A percentile compares a stretch with the other conserved stretches of the same genome.
Evolutionary conservation across 2,797 vertebrate genomes (phyloP).

Genomic region (Lerista edwardsae): DNA sequence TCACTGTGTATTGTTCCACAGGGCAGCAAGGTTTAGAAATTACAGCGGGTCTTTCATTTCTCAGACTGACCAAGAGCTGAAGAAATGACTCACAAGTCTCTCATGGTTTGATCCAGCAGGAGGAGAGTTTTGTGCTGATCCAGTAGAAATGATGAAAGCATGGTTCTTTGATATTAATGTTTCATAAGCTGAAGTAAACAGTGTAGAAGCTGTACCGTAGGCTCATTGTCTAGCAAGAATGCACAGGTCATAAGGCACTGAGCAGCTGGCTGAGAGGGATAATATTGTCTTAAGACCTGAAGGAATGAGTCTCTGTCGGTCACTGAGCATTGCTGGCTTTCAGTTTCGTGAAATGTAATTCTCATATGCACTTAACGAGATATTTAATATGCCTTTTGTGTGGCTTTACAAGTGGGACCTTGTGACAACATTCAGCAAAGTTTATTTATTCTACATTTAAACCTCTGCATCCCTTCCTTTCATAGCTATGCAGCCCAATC

Average conservation of each 20-base stretch:
- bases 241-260: constrained; percentile 15
- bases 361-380: neutral
- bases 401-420: neutral
- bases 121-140: neutral
- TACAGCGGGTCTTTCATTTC: neutral
- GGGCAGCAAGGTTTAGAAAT: neutral
- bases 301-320: neutral
- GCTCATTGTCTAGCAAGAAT: constrained; percentile 22
- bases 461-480: neutral
- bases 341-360: neutral
- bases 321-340: neutral
- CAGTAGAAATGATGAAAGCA: neutral
- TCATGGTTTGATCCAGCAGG: constrained; percentile 2
- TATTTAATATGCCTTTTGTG: neutral
- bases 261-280: neutral
- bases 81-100: neutral
- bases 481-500: neutral
- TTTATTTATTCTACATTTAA: neutral
- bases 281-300: constrained; percentile 13
- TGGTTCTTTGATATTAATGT: constrained; percentile 25
- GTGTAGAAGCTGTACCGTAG: neutral
- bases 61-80: neutral
- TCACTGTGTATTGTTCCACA: neutral
- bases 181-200: constrained; percentile 32
- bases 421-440: neutral